Conservation (phyloP, 2,113 vertebrate genomes). For the Tichodroma muraria region DNA sequence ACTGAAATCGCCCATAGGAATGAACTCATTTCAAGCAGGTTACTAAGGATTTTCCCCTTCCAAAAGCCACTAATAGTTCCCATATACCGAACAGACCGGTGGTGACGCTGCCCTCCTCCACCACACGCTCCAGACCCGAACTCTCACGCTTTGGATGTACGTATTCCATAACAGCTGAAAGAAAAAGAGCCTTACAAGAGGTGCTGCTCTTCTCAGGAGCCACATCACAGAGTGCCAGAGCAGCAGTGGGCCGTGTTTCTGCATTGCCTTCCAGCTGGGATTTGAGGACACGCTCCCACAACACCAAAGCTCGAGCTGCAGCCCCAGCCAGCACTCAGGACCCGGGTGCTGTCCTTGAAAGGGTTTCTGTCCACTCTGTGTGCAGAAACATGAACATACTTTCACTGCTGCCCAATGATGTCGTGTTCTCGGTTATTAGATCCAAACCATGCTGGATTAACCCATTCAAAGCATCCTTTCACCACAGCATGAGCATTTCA, state of each 20-base stretch:
- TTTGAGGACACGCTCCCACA: background rate
- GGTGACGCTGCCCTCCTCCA: accelerated
- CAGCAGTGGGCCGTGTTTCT: background rate
- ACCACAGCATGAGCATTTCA: background rate
- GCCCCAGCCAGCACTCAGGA: background rate
- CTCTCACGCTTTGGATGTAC: accelerated
- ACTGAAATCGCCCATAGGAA: background rate
- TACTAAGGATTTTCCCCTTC: background rate
- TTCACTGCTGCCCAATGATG: background rate
- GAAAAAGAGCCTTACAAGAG: background rate
- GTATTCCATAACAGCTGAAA: accelerated
- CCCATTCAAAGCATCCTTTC: background rate
- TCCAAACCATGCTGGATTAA: background rate
- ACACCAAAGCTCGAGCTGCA: background rate
- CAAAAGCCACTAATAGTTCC: background rate
- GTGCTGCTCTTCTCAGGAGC: background rate
- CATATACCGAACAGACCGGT: background rate
- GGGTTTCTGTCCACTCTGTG: background rate
- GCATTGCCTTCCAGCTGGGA: accelerated
- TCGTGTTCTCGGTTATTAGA: background rate
- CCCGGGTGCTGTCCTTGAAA: background rate
- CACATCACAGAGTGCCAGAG: background rate
- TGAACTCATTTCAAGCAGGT: accelerated
- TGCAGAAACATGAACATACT: background rate
- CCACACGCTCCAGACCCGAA: accelerated